phyloP scores from a whole-genome alignment of 2,113 vertebrate genomes.

The Entomyzon cyanotis region DNA sequence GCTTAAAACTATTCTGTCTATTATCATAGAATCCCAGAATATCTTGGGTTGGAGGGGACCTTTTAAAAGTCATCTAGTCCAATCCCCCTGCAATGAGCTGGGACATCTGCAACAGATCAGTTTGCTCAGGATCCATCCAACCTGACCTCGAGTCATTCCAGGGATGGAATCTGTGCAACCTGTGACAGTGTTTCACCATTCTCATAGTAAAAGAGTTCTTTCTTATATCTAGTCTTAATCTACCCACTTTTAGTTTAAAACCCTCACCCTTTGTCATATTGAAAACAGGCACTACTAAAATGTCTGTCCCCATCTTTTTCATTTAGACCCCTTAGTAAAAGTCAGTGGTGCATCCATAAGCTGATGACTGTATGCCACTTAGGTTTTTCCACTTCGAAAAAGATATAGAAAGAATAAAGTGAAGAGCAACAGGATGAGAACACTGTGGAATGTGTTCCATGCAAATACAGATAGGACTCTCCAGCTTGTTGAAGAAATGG shows the following conservation, averaged over 20 bases:
- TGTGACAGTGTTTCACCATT: neutral
- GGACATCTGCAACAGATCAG: neutral
- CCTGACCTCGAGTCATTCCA: neutral
- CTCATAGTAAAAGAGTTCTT: neutral
- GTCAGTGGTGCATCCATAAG: neutral
- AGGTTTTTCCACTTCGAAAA: neutral
- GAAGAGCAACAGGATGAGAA: neutral
- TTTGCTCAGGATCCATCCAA: neutral
- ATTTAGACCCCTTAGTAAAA: neutral
- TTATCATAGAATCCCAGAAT: neutral
- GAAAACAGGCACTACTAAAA: neutral
- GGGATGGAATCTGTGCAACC: neutral
- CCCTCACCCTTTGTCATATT: neutral
- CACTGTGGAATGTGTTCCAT: fast-evolving
- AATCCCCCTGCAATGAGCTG: neutral
- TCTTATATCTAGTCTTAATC: neutral
- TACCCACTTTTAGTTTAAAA: neutral
- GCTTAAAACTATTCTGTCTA: neutral
- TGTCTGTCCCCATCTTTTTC: neutral
- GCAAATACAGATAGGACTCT: neutral
- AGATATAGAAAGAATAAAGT: neutral
- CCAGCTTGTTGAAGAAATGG: neutral
- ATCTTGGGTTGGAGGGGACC: neutral
- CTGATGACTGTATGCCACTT: neutral
- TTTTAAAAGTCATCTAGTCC: neutral